A percentile compares a stretch with the other conserved stretches of the same genome.
Evolutionary conservation across 2,113 vertebrate species (phyloP).

Genomic region (Emydocephalus ijimae): DNA sequence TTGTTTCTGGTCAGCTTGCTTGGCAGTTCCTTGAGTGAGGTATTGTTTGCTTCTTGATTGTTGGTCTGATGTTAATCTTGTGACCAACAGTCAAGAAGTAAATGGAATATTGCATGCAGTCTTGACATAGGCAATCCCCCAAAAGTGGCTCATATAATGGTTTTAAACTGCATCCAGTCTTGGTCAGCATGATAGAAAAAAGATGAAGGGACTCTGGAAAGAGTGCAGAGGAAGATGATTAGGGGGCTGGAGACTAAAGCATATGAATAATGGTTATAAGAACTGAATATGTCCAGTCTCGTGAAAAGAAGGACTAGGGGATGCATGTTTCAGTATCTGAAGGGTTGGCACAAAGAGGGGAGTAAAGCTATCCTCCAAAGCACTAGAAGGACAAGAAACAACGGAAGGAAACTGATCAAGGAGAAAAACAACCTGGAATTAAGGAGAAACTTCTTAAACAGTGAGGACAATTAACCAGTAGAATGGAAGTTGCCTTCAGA

Average conservation of each 20-base stretch:
- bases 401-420: background rate
- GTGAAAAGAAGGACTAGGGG: background rate
- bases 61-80: too few species aligned
- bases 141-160: slow-evolving; percentile 8
- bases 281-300: background rate
- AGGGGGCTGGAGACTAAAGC: background rate
- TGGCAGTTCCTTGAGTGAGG: too few species aligned
- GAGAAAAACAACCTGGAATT: background rate
- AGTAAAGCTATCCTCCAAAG: background rate
- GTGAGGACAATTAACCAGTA: background rate
- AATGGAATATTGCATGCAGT: background rate
- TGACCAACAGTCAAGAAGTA: too few species aligned
- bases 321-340: background rate
- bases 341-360: background rate
- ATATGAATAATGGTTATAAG: background rate
- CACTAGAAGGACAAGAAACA: background rate
- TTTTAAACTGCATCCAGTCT: background rate
- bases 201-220: background rate
- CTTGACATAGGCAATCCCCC: slow-evolving; percentile 1
- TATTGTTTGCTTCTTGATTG: too few species aligned
- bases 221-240: background rate
- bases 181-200: too few species aligned
- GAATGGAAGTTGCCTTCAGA: background rate
- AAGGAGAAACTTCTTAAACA: background rate
- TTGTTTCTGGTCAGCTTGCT: too few species aligned